Evolutionary conservation across 2,888 invertebrate genomes (phyloP).

Genomic region (Reticulitermes lucifugus): DNA sequence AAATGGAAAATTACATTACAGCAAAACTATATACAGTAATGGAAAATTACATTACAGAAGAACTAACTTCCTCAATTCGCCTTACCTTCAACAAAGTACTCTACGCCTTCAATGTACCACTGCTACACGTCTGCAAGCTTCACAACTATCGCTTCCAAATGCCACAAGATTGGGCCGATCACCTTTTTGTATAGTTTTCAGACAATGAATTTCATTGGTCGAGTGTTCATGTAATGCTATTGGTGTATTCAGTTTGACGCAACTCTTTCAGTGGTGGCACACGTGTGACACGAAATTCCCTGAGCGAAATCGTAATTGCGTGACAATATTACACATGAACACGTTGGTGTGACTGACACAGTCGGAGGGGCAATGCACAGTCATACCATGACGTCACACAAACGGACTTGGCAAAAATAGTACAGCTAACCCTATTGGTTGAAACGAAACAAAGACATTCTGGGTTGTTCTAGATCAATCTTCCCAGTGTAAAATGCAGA

Average conservation of each 20-base stretch:
- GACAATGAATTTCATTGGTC: constrained; percentile 30
- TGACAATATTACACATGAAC: background rate
- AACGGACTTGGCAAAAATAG: background rate
- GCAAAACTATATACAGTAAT: no score
- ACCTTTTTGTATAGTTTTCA: background rate
- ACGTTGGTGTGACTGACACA: background rate
- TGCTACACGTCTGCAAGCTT: no score
- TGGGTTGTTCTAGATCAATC: background rate
- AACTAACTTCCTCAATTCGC: no score
- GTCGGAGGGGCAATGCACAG: background rate
- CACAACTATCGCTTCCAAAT: background rate
- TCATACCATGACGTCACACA: background rate
- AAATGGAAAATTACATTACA: no score
- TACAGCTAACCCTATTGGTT: background rate
- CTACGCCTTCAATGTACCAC: no score
- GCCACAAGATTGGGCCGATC: background rate
- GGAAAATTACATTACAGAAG: no score
- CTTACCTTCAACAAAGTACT: no score
- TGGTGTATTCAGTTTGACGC: constrained; percentile 6
- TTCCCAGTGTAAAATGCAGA: no score
- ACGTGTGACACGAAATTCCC: background rate
- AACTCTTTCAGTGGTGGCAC: background rate
- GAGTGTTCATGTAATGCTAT: background rate
- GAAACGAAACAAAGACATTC: background rate
- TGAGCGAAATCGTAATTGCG: background rate